phyloP scores from a whole-genome alignment of 2,113 vertebrate genomes.

The Boulengeromyrus knoepffleri region DNA sequence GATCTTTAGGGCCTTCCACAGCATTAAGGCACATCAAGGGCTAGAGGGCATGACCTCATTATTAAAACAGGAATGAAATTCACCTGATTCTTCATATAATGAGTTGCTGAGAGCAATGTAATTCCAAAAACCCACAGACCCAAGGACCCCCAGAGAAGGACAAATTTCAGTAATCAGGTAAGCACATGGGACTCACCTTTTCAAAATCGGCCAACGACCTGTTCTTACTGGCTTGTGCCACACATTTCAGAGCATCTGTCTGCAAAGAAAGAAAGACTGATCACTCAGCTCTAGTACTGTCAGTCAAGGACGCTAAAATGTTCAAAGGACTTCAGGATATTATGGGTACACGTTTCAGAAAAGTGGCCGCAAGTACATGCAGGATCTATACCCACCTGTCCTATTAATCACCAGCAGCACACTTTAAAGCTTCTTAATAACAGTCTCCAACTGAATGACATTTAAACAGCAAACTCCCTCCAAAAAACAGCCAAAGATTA shows the following conservation, averaged over 20 bases:
- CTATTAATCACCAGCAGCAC: background rate
- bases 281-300: background rate
- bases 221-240: slow-evolving; percentile 97
- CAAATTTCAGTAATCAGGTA: background rate
- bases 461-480: background rate
- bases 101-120: background rate
- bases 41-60: background rate
- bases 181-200: slow-evolving; percentile 68
- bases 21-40: background rate
- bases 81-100: background rate
- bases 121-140: background rate
- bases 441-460: background rate
- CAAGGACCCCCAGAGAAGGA: background rate
- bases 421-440: background rate
- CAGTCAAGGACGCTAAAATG: background rate
- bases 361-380: background rate
- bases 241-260: slow-evolving; percentile 94
- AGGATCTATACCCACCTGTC: background rate
- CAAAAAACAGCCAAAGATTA: background rate
- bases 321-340: background rate
- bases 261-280: slow-evolving; percentile 40
- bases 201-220: slow-evolving; percentile 97
- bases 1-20: background rate
- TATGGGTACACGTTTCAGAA: background rate
- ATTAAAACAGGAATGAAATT: background rate